Evolutionary conservation across 2,888 invertebrate species (phyloP), one percentile per base, ranked within the genome.

Genomic region (Chironomus riparius): DNA sequence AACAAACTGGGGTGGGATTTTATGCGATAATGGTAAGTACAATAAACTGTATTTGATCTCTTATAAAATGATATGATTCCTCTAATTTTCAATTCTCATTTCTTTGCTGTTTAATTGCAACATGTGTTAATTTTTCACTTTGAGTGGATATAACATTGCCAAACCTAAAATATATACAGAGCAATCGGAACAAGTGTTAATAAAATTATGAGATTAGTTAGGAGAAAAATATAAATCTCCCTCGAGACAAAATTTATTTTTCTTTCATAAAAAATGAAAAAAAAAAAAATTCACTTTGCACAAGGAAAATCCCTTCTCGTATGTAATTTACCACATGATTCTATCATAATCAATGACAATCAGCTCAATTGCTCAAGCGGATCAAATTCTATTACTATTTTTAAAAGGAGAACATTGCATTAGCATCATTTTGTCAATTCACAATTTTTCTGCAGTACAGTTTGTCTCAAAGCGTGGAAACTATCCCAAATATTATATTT

Each of bases 1-100:
- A 83, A 96, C 97, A 80, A 98, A 98, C 83, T 98, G 98, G 98
- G 98, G 97, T 80, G 98, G 98, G 79, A 94, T 97, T 79, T 91
- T 97, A 80, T 98, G 98, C 86, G 97, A 98, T 86, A 97, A 97
- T 90, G 91, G 91, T 91, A 85, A 81, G 81, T 79, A 48, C 21
- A 72, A 62, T 62, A 4, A 65, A 13, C 65, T 65, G 10, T 10
- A 21, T 65, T 65, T 65, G 65, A 65, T 56, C 50, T 50, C 15
- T 4, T 5, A 50, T 1, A 4, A n/a, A 38, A 38, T 38, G 7
- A 38, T 38, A 50, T 50, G 50, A 50, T 56, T 56, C 10, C 10
- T 38, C 38, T 38, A 38, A 38, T 10, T 56, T 56, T 15, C 50
- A 13, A 50, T 50, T 15, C 5, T 15, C 5, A 15, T 3, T 3